Evolutionary conservation across 2,113 vertebrate species (phyloP).

Genomic region (Labeo catla): DNA sequence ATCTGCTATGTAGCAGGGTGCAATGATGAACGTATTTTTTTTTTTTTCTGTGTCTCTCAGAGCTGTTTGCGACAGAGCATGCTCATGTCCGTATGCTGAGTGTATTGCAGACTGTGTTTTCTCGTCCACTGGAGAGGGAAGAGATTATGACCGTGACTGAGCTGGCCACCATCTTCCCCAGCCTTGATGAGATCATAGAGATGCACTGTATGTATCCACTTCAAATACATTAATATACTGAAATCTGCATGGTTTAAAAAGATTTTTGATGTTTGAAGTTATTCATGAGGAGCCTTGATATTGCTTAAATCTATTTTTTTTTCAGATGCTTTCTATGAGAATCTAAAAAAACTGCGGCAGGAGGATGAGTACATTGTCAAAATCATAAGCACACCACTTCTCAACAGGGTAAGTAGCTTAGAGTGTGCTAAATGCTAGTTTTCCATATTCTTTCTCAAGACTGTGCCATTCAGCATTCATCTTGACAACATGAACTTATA

Average conservation of each 20-base stretch:
- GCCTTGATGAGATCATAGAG: conserved; percentile 87
- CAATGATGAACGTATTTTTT: neutral
- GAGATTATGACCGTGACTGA: conserved; percentile 74
- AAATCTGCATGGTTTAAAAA: neutral
- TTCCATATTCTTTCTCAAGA: neutral
- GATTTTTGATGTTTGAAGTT: neutral
- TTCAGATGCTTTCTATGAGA: conserved; percentile 84
- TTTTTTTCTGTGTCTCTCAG: conserved; percentile 63
- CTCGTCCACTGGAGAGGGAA: conserved; percentile 78
- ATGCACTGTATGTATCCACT: conserved; percentile 82
- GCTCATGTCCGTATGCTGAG: conserved; percentile 89
- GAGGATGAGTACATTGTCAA: conserved; percentile 82
- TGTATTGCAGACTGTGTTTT: conserved; percentile 86
- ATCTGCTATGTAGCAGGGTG: neutral
- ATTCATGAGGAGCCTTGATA: neutral
- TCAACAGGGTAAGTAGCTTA: conserved; percentile 79
- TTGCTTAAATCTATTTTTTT: conserved; percentile 15
- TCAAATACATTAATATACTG: neutral
- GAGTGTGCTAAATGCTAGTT: neutral
- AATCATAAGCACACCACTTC: conserved; percentile 80
- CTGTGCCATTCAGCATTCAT: neutral
- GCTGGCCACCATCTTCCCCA: conserved; percentile 83
- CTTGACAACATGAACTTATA: neutral
- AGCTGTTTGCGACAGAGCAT: conserved; percentile 86
- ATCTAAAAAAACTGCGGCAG: conserved; percentile 82